phyloP scores from a whole-genome alignment of 2,113 vertebrate genomes.

The Vidua chalybeata region DNA sequence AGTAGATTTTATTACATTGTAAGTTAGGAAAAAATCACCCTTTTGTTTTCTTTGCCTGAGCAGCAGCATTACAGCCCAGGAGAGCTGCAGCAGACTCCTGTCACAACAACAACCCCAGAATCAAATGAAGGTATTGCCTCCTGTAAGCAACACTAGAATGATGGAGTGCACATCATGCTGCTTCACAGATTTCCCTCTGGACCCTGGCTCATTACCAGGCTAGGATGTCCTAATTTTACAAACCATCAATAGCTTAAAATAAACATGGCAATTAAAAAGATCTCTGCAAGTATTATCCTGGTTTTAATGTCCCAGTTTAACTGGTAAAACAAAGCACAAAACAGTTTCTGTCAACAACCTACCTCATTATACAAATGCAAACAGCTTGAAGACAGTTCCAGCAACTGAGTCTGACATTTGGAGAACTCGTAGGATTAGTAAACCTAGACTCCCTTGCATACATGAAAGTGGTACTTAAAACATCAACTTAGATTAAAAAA shows the following conservation, averaged over 20 bases:
- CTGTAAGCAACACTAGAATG: neutral
- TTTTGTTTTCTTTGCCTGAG: neutral
- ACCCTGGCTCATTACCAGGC: neutral
- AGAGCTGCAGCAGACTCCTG: neutral
- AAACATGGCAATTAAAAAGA: neutral
- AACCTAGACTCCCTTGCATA: conserved; percentile 35
- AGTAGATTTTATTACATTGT: neutral
- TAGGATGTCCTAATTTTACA: neutral
- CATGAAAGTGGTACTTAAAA: conserved; percentile 53
- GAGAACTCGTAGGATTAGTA: conserved; percentile 52
- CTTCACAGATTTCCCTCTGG: neutral
- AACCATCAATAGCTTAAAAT: neutral
- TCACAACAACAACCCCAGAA: neutral
- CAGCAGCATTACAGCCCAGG: neutral
- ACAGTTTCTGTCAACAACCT: neutral
- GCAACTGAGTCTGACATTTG: conserved; percentile 6
- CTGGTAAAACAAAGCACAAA: neutral
- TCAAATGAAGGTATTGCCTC: neutral
- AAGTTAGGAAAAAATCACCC: neutral
- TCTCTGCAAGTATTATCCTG: neutral
- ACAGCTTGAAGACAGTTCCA: neutral
- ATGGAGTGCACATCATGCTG: neutral
- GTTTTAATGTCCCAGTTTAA: neutral
- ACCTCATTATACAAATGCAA: neutral
- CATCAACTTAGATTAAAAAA: conserved; percentile 7